These are phyloP conservation scores for Bruchidius siliquastri DNA, from an alignment of 2,888 invertebrate species.

Conservation along the genomic window DNA sequence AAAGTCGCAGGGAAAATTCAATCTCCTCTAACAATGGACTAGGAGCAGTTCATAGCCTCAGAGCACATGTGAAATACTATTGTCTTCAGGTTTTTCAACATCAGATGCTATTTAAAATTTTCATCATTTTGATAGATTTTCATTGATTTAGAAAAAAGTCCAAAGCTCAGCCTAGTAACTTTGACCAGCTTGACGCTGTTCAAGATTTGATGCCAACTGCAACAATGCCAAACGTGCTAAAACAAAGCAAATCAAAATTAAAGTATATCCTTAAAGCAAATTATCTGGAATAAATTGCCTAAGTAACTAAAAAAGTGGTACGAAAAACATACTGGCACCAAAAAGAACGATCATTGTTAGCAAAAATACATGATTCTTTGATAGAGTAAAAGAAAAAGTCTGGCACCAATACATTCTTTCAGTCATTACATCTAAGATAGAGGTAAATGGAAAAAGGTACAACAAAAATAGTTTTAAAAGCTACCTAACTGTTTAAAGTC, in stretches of 20 bases:
- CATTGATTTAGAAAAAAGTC: no score
- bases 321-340: conserved; percentile 10
- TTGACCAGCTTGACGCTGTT: no score
- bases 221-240: background rate
- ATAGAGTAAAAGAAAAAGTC: background rate
- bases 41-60: no score
- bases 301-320: conserved; percentile 38
- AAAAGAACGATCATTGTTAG: background rate
- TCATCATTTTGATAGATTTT: no score
- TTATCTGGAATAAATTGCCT: conserved; percentile 45
- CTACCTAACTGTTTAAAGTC: background rate
- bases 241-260: background rate
- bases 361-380: background rate
- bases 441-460: conserved; percentile 3
- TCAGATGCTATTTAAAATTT: no score
- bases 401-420: background rate
- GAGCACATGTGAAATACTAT: no score
- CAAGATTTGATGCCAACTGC: background rate
- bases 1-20: no score
- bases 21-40: no score
- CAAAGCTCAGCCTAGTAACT: no score
- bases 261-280: conserved; percentile 42
- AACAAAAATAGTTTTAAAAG: background rate
- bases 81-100: no score
- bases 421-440: background rate